phyloP scores from a whole-genome alignment of 1,140 invertebrate species.

The Brachionus koreanus region DNA sequence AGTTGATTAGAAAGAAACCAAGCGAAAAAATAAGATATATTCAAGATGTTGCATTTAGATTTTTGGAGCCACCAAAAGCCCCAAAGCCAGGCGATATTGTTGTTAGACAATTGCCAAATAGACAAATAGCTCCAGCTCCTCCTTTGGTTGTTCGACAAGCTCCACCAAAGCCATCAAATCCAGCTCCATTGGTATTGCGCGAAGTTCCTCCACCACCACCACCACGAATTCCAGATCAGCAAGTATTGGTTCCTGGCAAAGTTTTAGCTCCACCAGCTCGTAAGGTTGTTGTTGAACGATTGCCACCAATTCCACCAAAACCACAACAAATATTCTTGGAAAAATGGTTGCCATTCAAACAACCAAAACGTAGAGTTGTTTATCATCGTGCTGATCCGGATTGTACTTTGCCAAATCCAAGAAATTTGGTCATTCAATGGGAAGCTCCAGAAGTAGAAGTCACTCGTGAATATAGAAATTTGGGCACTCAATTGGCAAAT shows the following conservation, averaged over 20 bases:
- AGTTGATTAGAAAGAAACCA: conserved; percentile 25
- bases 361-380: conserved; percentile 32
- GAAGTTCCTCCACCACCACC: conserved; percentile 37
- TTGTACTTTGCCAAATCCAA: conserved; percentile 26
- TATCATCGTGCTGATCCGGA: conserved; percentile 8
- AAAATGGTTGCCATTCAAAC: conserved; percentile 32
- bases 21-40: conserved; percentile 24
- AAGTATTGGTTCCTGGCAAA: conserved; percentile 19
- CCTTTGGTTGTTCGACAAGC: conserved; percentile 33
- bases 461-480: conserved; percentile 27
- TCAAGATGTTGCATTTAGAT: conserved; percentile 23
- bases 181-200: conserved; percentile 25
- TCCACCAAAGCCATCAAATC: conserved; percentile 9
- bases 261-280: conserved; percentile 37
- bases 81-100: conserved; percentile 34
- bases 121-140: conserved; percentile 37
- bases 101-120: conserved; percentile 24
- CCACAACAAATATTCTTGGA: conserved; percentile 37
- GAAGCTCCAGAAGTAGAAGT: conserved; percentile 39
- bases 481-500: conserved; percentile 26
- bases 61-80: conserved; percentile 29
- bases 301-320: conserved; percentile 35
- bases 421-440: conserved; percentile 43
- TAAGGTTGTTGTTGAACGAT: conserved; percentile 34
- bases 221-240: not conserved